These are phyloP conservation scores for Anorthoa munda DNA, from an alignment of 2,888 invertebrate genomes.

Conservation along the genomic window DNA sequence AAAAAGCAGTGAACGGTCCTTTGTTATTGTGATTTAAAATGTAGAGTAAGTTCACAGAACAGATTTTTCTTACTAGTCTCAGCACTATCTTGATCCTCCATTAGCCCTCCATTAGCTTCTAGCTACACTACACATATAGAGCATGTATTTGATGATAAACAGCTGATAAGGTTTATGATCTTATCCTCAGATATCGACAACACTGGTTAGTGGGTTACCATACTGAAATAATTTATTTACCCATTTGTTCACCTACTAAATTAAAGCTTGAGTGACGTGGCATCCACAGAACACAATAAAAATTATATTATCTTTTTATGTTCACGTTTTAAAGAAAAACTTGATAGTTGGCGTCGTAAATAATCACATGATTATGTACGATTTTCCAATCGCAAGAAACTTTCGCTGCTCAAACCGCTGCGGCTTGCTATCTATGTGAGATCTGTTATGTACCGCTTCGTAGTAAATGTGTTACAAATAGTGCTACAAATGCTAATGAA, in stretches of 20 bases:
- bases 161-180: constrained; percentile 32
- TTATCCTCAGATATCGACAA: constrained; percentile 27
- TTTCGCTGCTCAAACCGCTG: constrained; percentile 57
- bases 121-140: background rate
- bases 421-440: constrained; percentile 47
- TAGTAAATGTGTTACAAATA: constrained; percentile 35
- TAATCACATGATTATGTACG: constrained; percentile 62
- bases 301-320: constrained; percentile 19
- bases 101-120: constrained; percentile 25
- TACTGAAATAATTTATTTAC: constrained; percentile 17
- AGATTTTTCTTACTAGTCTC: background rate
- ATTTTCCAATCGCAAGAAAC: constrained; percentile 62
- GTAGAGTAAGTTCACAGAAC: background rate
- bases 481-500: constrained; percentile 52
- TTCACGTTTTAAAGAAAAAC: constrained; percentile 44
- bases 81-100: background rate
- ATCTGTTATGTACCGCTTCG: constrained; percentile 41
- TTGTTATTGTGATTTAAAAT: background rate
- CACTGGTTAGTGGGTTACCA: constrained; percentile 17
- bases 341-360: constrained; percentile 60
- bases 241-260: constrained; percentile 13
- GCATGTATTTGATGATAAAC: constrained; percentile 31
- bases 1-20: background rate
- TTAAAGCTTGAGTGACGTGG: constrained; percentile 26
- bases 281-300: constrained; percentile 21